These are phyloP conservation scores for Petrocephalus schoutedeni DNA, from an alignment of 2,797 vertebrate genomes.

Conservation along the genomic window DNA sequence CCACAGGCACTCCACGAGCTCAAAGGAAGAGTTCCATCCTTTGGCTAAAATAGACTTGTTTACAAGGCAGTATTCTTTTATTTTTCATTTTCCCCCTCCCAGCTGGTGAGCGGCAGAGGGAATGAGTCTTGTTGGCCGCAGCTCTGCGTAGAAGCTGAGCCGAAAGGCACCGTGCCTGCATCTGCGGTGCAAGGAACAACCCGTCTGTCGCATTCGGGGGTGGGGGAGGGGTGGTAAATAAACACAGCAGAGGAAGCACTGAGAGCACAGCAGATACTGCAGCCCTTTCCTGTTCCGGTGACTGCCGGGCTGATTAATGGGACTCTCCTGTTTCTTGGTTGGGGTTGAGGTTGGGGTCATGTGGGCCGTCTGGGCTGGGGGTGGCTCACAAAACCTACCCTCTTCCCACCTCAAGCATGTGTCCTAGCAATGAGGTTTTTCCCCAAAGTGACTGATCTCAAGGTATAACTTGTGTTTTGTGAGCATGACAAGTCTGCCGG, in stretches of 20 bases:
- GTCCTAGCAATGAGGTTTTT: no score
- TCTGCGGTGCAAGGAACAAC: slow-evolving; percentile 13
- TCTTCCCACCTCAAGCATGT: background rate
- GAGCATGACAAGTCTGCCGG: background rate
- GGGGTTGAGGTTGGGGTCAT: background rate
- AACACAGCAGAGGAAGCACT: slow-evolving; percentile 22
- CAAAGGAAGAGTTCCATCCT: slow-evolving; percentile 17
- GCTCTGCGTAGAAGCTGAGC: background rate
- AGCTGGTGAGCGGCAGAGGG: slow-evolving; percentile 20
- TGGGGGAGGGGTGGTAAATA: background rate
- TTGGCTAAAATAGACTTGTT: slow-evolving; percentile 23
- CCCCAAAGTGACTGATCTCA: no score
- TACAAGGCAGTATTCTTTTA: slow-evolving; percentile 18
- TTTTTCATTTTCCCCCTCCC: slow-evolving; percentile 21
- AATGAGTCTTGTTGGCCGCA: background rate
- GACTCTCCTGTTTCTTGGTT: background rate
- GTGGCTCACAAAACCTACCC: background rate
- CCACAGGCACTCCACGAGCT: background rate
- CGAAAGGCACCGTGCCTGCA: background rate
- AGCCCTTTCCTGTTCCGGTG: background rate
- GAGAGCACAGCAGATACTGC: slow-evolving; percentile 1
- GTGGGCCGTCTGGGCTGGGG: background rate
- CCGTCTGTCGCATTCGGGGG: background rate
- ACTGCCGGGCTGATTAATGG: background rate
- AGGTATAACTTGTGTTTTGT: background rate